Percentiles rank a stretch among this genome's conserved stretches.
These are phyloP conservation scores for Tragelaphus strepsiceros DNA, from an alignment of 2,113 vertebrate species.

Conservation along the genomic window DNA sequence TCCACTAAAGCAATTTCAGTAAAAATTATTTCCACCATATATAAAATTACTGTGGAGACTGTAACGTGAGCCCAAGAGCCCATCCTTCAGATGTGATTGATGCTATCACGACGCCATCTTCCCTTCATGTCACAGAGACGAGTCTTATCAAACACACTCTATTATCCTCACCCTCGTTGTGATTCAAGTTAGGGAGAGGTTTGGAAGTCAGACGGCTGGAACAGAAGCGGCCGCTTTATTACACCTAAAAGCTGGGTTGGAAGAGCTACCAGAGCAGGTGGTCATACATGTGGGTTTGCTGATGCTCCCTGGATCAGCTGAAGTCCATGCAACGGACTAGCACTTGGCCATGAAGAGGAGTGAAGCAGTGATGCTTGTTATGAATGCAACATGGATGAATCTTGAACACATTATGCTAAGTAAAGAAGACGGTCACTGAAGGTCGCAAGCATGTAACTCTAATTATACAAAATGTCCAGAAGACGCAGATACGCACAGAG, in stretches of 20 bases:
- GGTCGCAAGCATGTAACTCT: accelerated
- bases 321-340: accelerated
- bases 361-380: accelerated
- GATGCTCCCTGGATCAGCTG: accelerated
- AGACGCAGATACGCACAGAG: neutral
- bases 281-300: accelerated
- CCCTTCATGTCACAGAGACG: accelerated
- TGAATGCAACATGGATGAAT: accelerated
- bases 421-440: neutral
- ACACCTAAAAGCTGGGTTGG: accelerated
- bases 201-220: accelerated
- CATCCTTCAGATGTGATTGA: accelerated
- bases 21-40: neutral
- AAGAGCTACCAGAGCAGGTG: accelerated
- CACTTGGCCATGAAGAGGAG: accelerated
- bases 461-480: neutral
- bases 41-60: neutral
- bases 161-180: accelerated
- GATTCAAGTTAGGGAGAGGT: neutral
- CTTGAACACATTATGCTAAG: accelerated
- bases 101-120: accelerated
- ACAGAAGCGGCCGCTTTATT: accelerated
- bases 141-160: accelerated
- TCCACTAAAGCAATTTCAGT: neutral
- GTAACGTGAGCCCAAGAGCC: neutral